phyloP scores from a whole-genome alignment of 1,140 invertebrate genomes.

The Cryptotermes secundus region DNA sequence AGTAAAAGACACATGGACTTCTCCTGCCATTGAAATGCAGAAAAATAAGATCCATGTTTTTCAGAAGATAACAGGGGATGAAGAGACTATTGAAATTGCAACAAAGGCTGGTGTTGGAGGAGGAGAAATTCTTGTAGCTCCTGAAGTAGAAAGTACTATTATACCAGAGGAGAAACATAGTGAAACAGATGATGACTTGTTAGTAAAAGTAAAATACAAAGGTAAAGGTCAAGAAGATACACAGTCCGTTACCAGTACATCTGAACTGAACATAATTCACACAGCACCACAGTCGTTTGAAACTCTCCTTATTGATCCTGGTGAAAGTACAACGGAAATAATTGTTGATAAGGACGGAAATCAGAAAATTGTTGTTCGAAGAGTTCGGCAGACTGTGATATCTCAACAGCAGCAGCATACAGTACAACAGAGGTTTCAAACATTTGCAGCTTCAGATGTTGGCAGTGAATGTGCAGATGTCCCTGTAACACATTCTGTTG shows the following conservation, averaged over 20 bases:
- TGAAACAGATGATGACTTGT: conserved; percentile 57
- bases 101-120: conserved; percentile 50
- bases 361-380: conserved; percentile 74
- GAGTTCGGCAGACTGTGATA: conserved; percentile 53
- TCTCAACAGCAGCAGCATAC: conserved; percentile 41
- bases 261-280: conserved; percentile 64
- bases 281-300: conserved; percentile 72
- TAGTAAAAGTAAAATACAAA: conserved; percentile 73
- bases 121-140: not conserved
- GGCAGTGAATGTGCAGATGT: conserved; percentile 31
- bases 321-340: conserved; percentile 74
- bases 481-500: conserved; percentile 48
- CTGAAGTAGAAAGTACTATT: not conserved
- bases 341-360: conserved; percentile 79
- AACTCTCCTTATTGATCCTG: conserved; percentile 72
- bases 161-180: conserved; percentile 36
- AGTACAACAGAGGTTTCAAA: conserved; percentile 39
- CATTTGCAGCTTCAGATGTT: conserved; percentile 44
- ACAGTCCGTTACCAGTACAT: conserved; percentile 46
- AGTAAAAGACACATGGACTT: conserved; percentile 41
- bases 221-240: conserved; percentile 44
- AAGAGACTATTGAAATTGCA: conserved; percentile 76
- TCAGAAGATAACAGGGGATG: conserved; percentile 64
- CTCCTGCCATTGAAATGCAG: not conserved
- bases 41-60: conserved; percentile 68